phyloP scores from a whole-genome alignment of 2,888 invertebrate species.

The Apamea anceps region DNA sequence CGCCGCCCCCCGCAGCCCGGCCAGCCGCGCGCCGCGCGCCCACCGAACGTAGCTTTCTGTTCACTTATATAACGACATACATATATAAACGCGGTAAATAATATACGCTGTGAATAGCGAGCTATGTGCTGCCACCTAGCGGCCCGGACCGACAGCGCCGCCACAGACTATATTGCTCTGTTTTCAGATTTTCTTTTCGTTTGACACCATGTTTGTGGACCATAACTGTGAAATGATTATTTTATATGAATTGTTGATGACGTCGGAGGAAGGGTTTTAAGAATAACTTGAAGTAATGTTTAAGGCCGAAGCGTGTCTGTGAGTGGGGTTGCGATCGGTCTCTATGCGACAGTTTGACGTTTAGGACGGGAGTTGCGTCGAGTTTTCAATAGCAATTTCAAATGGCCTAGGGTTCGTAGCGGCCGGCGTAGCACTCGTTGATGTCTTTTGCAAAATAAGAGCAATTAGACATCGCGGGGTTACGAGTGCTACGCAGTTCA shows the following conservation, averaged over 20 bases:
- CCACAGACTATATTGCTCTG: conserved; percentile 79
- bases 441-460: conserved; percentile 75
- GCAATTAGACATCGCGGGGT: conserved; percentile 53
- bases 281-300: conserved; percentile 18
- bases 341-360: conserved; percentile 54
- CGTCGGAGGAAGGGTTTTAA: conserved; percentile 30
- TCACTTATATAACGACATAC: conserved; percentile 89
- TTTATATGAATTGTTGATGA: conserved; percentile 61
- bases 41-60: conserved; percentile 88
- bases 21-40: conserved; percentile 66
- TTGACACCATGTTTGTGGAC: conserved; percentile 76
- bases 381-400: conserved; percentile 62
- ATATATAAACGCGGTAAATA: conserved; percentile 87
- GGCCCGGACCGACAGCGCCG: conserved; percentile 78
- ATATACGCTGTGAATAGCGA: conserved; percentile 88
- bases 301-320: conserved; percentile 21
- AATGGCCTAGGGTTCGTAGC: conserved; percentile 70
- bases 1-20: conserved; percentile 60
- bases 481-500: conserved; percentile 59
- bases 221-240: conserved; percentile 69
- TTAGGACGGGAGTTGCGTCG: conserved; percentile 48
- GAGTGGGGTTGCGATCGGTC: conserved; percentile 18
- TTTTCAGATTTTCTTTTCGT: conserved; percentile 83
- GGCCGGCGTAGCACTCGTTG: conserved; percentile 70
- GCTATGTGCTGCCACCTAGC: conserved; percentile 90